Base-by-base conservation (phyloP, 2,113 vertebrate species). In the Dipodomys stephensi region DNA sequence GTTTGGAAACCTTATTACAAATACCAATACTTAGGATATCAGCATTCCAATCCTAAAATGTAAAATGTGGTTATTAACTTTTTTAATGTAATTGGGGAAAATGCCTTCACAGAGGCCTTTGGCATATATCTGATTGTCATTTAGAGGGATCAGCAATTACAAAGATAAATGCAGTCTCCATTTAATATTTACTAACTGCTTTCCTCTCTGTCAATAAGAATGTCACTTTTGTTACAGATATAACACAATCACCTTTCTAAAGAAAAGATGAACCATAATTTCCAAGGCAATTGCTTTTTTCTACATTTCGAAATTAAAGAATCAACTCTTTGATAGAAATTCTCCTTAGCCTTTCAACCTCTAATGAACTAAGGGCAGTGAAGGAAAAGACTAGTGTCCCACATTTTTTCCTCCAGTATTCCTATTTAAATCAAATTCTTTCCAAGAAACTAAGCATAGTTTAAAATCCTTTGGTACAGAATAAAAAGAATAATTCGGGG, bases 21-120 rank as follows among this genome's bases (percentile, higher is more conserved):
- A 96, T 73, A 84, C 4, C 71, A 93, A 65, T 65, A 93, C 1
- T 91, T 81, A 95, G 93, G n/a, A 81, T 68, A n/a, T 39, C 72
- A 74, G 13, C n/a, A 84, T 81, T 95, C 87, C 64, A 78, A 22
- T 79, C 60, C 74, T 85, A 22, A 57, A 85, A 92, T 73, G 9
- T 74, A 64, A 60, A 94, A 92, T 79, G 57, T 28, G 27, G 30
- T 74, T 91, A 91, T 46, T 78, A 94, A 78, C 72, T 76, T 85
- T 77, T 46, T 68, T 77, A 62, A 85, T 23, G 67, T 23, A 64
- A 85, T 69, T 92, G 74, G 7, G 27, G 30, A 72, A 64, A 64
- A 60, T 77, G 53, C 95, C 91, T 94, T 87, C 73, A 86, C 12
- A 93, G 53, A 71, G 53, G 35, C 11, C 44, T 67, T 88, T 84